phyloP scores from a whole-genome alignment of 2,113 vertebrate genomes.

The Pelecanus crispus region DNA sequence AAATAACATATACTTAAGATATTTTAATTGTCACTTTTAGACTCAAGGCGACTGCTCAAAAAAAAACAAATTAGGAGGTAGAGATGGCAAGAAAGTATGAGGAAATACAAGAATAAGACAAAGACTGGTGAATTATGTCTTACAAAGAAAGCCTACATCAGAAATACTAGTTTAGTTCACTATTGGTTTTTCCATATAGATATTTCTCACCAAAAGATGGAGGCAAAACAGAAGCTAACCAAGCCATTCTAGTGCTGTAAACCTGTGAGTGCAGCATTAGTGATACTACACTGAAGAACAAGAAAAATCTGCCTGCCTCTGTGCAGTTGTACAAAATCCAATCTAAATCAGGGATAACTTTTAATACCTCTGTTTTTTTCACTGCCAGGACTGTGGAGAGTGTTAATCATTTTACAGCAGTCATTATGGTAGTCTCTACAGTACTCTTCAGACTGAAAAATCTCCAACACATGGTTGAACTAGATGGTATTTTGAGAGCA shows the following conservation, averaged over 20 bases:
- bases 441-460: not conserved
- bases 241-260: not conserved
- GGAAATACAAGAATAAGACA: not conserved
- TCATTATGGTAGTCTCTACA: not conserved
- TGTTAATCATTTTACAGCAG: not conserved
- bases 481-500: not conserved
- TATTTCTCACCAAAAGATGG: not conserved
- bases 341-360: not conserved
- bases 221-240: not conserved
- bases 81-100: not conserved
- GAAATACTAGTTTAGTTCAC: not conserved
- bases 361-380: not conserved
- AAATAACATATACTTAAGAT: not conserved
- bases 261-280: not conserved
- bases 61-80: not conserved
- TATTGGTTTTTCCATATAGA: not conserved
- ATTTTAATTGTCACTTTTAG: not conserved
- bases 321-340: not conserved
- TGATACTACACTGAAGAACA: not conserved
- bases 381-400: not conserved
- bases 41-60: not conserved
- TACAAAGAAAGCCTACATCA: not conserved
- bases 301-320: not conserved
- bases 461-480: not conserved
- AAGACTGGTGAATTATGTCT: not conserved